Percentiles rank a stretch among this genome's conserved stretches.
These are phyloP conservation scores for Lithobates pipiens DNA, from an alignment of 2,797 vertebrate genomes.

Conservation along the genomic window DNA sequence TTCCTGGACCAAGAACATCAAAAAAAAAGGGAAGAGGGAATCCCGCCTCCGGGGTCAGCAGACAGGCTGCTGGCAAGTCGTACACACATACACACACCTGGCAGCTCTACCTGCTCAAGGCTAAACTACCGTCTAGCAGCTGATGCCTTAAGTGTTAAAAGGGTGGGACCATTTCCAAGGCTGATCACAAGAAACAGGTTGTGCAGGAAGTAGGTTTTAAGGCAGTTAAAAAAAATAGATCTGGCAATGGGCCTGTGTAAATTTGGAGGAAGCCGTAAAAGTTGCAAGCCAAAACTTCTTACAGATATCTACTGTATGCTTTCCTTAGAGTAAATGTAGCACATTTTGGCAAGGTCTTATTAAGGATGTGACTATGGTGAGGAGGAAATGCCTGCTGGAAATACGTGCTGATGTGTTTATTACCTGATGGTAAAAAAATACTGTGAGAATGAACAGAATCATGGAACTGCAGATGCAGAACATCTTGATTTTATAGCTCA, in stretches of 20 bases:
- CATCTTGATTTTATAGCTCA: too few relatives aligned
- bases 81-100: slow-evolving; percentile 45
- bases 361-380: not conserved
- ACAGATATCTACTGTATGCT: not conserved
- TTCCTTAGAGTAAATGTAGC: not conserved
- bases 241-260: not conserved
- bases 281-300: slow-evolving; percentile 4
- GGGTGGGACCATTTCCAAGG: slow-evolving; percentile 63
- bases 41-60: slow-evolving; percentile 43
- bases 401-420: not conserved
- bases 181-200: slow-evolving; percentile 62
- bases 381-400: slow-evolving; percentile 12
- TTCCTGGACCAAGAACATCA: not conserved
- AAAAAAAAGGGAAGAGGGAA: slow-evolving; percentile 29
- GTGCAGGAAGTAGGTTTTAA: slow-evolving; percentile 62
- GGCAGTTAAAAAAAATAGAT: slow-evolving; percentile 27
- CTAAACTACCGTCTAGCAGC: slow-evolving; percentile 30
- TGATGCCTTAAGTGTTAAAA: slow-evolving; percentile 46
- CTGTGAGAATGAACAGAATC: not conserved
- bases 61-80: slow-evolving; percentile 10
- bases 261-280: not conserved
- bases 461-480: not conserved
- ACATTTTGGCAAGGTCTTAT: slow-evolving; percentile 18
- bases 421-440: not conserved
- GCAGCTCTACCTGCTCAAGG: slow-evolving; percentile 35